phyloP scores from a whole-genome alignment of 2,113 vertebrate genomes.

The Triplophysa siluroides region DNA sequence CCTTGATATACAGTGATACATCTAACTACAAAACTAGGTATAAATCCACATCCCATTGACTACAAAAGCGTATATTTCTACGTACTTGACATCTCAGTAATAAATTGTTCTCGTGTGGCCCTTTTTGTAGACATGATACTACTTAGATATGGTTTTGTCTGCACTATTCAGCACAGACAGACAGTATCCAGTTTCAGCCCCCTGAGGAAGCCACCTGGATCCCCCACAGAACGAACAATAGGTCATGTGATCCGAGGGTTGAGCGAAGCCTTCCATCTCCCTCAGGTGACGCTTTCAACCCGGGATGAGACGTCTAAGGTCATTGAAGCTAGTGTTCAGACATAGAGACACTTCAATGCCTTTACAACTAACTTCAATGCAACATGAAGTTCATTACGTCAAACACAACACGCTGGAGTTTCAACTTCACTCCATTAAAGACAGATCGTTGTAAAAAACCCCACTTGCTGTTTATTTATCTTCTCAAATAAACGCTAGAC shows the following conservation, averaged over 20 bases:
- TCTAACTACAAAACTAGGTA: neutral
- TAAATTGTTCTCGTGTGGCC: neutral
- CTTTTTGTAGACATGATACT: neutral
- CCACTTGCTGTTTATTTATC: too few species aligned
- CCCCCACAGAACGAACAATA: conserved; percentile 15
- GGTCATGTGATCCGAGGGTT: conserved; percentile 36
- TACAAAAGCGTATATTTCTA: neutral
- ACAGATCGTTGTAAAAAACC: too few species aligned
- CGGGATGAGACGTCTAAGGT: neutral
- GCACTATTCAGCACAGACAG: neutral
- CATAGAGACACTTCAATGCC: neutral
- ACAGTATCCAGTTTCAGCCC: conserved; percentile 30
- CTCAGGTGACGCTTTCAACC: conserved; percentile 12
- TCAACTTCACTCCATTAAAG: too few species aligned
- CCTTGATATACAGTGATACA: too few species aligned
- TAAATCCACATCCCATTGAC: neutral
- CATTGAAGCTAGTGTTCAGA: neutral
- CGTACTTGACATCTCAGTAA: neutral
- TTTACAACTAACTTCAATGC: neutral
- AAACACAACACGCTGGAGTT: too few species aligned
- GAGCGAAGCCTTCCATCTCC: conserved; percentile 12
- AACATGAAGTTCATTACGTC: neutral
- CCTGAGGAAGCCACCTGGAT: conserved; percentile 32
- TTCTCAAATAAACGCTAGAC: too few species aligned
- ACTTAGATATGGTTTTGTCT: neutral